These are phyloP conservation scores for Drosophila arizonae DNA, from an alignment of 1,140 invertebrate genomes.

Conservation along the genomic window DNA sequence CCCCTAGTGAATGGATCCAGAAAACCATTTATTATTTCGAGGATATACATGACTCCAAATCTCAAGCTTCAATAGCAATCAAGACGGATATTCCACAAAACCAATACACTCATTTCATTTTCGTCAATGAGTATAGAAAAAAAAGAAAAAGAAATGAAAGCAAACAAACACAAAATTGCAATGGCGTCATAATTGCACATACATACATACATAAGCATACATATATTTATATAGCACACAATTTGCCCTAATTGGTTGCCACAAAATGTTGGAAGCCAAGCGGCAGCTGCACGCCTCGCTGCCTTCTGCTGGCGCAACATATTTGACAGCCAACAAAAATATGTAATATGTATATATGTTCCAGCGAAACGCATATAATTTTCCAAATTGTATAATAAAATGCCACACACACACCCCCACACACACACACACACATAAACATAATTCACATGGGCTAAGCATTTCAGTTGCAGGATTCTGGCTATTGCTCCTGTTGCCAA, in stretches of 20 bases:
- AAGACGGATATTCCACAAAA: too few relatives aligned
- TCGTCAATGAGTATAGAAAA: not conserved
- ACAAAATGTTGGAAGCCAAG: slow-evolving; percentile 42
- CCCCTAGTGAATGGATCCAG: too few relatives aligned
- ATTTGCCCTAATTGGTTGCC: slow-evolving; percentile 64
- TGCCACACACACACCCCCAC: slow-evolving; percentile 17
- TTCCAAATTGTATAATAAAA: slow-evolving; percentile 48
- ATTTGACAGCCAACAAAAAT: slow-evolving; percentile 47
- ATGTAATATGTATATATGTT: slow-evolving; percentile 13
- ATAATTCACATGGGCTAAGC: slow-evolving; percentile 3
- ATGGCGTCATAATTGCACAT: slow-evolving; percentile 34
- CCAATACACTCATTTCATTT: too few relatives aligned
- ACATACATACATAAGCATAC: slow-evolving; percentile 11
- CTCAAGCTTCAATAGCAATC: too few relatives aligned
- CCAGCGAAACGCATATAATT: slow-evolving; percentile 49
- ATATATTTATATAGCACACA: slow-evolving; percentile 19
- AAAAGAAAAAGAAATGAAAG: not conserved
- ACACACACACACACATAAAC: slow-evolving; percentile 2
- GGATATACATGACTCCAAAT: too few relatives aligned
- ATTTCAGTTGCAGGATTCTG: slow-evolving; percentile 48
- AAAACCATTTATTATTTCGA: too few relatives aligned
- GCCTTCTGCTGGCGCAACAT: slow-evolving; percentile 31
- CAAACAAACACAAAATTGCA: slow-evolving; percentile 26
- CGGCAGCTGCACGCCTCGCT: slow-evolving; percentile 35
- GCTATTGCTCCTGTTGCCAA: slow-evolving; percentile 24